Percentiles rank a stretch among this genome's conserved stretches.
Conservation (phyloP, 1,140 invertebrate genomes). For the Bombus waltoni region DNA sequence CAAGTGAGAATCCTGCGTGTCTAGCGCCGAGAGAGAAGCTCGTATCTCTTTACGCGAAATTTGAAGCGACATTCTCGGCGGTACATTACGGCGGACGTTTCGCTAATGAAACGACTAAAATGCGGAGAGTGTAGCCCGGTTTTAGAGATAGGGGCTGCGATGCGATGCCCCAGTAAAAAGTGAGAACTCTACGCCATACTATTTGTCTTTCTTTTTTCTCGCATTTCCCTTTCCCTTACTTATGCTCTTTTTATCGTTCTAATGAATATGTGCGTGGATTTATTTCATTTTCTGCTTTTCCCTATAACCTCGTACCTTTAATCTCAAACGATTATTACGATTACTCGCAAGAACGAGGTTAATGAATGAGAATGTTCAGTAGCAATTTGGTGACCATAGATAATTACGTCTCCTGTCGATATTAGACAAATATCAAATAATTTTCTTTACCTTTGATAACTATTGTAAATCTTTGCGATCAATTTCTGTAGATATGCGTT, state of each 20-base stretch:
- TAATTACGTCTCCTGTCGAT: background rate
- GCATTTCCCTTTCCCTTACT: background rate
- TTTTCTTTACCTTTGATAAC: slow-evolving; percentile 39
- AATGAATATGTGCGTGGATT: background rate
- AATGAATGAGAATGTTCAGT: no score
- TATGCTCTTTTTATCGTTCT: background rate
- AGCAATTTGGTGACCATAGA: background rate
- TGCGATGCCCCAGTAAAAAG: background rate
- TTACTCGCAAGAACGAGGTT: background rate
- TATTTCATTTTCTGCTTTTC: background rate
- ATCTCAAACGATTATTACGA: background rate
- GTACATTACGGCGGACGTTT: slow-evolving; percentile 31
- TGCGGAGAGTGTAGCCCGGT: slow-evolving; percentile 15
- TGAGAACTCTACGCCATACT: background rate
- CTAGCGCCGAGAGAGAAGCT: background rate
- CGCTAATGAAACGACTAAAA: slow-evolving; percentile 56
- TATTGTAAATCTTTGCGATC: slow-evolving; percentile 40
- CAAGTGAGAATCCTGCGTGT: background rate
- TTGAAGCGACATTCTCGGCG: slow-evolving; percentile 28
- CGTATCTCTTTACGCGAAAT: slow-evolving; percentile 30
- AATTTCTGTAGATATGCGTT: slow-evolving; percentile 43
- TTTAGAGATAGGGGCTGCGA: slow-evolving; percentile 9
- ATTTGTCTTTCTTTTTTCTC: background rate
- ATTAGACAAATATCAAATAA: background rate
- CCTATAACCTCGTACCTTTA: background rate